phyloP scores from a whole-genome alignment of 2,797 vertebrate genomes.

The Gymnothorax javanicus region DNA sequence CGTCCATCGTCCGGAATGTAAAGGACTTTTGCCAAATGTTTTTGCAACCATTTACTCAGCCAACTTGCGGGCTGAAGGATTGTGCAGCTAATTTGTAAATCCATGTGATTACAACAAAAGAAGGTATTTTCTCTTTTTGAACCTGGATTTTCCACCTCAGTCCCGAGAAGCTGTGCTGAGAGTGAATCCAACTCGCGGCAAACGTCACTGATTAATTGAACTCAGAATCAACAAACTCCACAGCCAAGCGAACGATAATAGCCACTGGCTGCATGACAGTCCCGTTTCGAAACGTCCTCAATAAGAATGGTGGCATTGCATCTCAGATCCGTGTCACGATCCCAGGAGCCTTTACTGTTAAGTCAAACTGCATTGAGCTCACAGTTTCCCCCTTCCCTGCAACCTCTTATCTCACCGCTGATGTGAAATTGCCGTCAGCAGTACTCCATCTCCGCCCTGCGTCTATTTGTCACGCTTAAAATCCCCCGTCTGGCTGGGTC shows the following conservation, averaged over 20 bases:
- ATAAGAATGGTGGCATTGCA: constrained; percentile 2
- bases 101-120: not conserved
- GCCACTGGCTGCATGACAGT: constrained; percentile 4
- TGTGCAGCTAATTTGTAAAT: too few species aligned
- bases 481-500: not conserved
- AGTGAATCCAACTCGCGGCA: not conserved
- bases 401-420: not conserved
- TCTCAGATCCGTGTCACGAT: constrained; percentile 25
- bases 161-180: not conserved
- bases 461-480: not conserved
- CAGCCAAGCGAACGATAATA: constrained; percentile 2
- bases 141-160: not conserved
- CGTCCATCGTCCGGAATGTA: too few species aligned
- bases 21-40: too few species aligned
- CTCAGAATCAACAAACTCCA: not conserved
- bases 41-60: too few species aligned
- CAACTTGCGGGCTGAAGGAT: too few species aligned
- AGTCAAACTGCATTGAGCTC: not conserved
- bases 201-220: constrained; percentile 16
- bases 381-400: not conserved
- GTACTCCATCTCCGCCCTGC: not conserved
- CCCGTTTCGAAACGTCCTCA: constrained; percentile 6
- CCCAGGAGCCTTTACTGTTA: not conserved
- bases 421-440: not conserved
- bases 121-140: not conserved